phyloP scores from a whole-genome alignment of 92 coral and sea anemone genomes.

The Blastomussa wellsi region DNA sequence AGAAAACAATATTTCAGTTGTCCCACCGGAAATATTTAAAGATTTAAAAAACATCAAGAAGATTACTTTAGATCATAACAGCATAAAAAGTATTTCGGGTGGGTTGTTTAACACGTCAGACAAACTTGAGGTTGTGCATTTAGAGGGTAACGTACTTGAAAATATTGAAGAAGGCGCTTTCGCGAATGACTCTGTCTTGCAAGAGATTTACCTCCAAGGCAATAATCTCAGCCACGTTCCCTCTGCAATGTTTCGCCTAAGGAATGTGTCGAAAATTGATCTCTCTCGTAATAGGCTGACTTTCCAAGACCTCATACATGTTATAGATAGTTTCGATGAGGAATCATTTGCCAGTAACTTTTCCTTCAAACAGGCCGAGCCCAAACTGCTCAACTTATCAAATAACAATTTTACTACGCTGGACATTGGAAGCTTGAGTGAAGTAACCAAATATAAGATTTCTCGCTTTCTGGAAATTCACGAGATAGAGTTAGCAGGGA shows the following conservation, averaged over 20 bases:
- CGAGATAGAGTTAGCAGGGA: background rate
- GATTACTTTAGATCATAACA: slow-evolving; percentile 9
- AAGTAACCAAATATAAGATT: background rate
- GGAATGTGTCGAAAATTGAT: slow-evolving; percentile 2
- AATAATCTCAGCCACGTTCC: background rate
- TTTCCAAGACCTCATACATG: background rate
- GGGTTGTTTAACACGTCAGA: background rate
- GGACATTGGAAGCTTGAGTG: background rate
- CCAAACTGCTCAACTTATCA: background rate
- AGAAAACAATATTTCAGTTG: background rate
- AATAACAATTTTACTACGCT: background rate
- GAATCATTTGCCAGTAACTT: background rate
- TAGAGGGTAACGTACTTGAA: background rate
- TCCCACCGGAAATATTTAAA: background rate
- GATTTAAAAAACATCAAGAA: background rate
- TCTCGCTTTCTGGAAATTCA: background rate
- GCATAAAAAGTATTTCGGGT: background rate
- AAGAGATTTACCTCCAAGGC: background rate
- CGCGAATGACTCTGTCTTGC: background rate
- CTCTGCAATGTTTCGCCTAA: background rate
- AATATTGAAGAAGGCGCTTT: background rate
- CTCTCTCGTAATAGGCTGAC: background rate
- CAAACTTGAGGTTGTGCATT: background rate
- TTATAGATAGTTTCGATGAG: background rate
- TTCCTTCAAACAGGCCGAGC: background rate